These are phyloP conservation scores for Acronicta alni DNA, from an alignment of 2,888 invertebrate species.

Conservation along the genomic window DNA sequence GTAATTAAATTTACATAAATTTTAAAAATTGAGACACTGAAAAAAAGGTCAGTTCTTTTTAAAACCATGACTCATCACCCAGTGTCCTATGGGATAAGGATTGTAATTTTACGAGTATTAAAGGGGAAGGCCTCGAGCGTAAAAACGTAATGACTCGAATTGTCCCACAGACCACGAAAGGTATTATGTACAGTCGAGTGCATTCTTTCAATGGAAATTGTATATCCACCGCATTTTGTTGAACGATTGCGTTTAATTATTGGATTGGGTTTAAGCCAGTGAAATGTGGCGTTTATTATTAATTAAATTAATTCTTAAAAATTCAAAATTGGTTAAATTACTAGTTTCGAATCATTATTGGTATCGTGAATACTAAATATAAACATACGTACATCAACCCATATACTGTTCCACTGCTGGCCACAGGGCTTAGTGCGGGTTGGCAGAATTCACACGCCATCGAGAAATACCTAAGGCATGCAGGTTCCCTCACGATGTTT, in stretches of 20 bases:
- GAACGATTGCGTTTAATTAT: slow-evolving; percentile 16
- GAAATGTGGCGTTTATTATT: not conserved
- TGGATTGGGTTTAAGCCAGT: slow-evolving; percentile 15
- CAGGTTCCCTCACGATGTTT: no score
- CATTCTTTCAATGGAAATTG: slow-evolving; percentile 20
- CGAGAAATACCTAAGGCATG: no score
- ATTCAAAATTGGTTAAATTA: no score
- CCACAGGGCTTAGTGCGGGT: no score
- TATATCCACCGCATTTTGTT: slow-evolving; percentile 22
- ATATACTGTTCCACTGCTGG: no score
- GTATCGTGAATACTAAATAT: no score
- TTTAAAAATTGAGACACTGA: no score
- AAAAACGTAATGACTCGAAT: slow-evolving; percentile 42
- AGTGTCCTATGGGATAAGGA: slow-evolving; percentile 21
- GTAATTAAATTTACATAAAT: no score
- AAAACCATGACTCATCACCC: slow-evolving; percentile 35
- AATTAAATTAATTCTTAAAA: not conserved
- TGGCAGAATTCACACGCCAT: no score
- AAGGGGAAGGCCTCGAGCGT: slow-evolving; percentile 27
- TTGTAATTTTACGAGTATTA: slow-evolving; percentile 43
- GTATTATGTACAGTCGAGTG: slow-evolving; percentile 23
- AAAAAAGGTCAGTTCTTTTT: no score
- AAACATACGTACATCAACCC: no score
- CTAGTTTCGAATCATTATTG: no score
- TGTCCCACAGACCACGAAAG: slow-evolving; percentile 20